Percentiles rank a stretch among this genome's conserved stretches.
Conservation (phyloP, 2,113 vertebrate genomes). For the Entomyzon cyanotis region DNA sequence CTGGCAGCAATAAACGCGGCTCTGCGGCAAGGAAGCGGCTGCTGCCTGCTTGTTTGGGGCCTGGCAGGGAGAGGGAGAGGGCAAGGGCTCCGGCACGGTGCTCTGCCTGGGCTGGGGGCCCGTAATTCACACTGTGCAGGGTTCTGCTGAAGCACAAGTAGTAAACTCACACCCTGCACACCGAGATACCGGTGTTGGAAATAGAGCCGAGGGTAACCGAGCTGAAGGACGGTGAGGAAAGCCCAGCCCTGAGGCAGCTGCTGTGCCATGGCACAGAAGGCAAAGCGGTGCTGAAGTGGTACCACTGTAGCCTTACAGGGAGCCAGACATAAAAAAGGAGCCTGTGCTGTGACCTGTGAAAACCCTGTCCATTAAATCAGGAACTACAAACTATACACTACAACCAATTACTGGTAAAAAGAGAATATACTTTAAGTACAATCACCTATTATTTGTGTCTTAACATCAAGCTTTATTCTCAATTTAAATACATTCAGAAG, state of each 20-base stretch:
- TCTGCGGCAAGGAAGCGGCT: accelerated
- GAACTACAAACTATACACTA: not conserved
- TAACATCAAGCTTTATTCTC: not conserved
- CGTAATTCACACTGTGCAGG: accelerated
- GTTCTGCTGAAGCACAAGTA: accelerated
- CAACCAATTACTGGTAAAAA: not conserved
- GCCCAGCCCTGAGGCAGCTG: not conserved
- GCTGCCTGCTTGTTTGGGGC: not conserved
- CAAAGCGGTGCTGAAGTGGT: not conserved
- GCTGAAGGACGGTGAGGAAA: not conserved
- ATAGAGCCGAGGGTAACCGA: accelerated
- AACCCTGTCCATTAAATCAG: accelerated
- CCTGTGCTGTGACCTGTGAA: not conserved
- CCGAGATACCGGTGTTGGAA: accelerated
- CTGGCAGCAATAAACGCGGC: not conserved
- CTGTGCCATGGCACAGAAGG: not conserved
- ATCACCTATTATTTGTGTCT: not conserved
- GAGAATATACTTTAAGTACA: not conserved
- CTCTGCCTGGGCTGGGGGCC: not conserved
- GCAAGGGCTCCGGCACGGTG: accelerated
- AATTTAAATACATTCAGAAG: not conserved
- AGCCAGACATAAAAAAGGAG: not conserved
- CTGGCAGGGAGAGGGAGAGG: not conserved
- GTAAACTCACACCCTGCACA: accelerated
- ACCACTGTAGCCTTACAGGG: accelerated